These are phyloP conservation scores for Seriola quinqueradiata DNA, from an alignment of 2,113 vertebrate species.

Conservation along the genomic window DNA sequence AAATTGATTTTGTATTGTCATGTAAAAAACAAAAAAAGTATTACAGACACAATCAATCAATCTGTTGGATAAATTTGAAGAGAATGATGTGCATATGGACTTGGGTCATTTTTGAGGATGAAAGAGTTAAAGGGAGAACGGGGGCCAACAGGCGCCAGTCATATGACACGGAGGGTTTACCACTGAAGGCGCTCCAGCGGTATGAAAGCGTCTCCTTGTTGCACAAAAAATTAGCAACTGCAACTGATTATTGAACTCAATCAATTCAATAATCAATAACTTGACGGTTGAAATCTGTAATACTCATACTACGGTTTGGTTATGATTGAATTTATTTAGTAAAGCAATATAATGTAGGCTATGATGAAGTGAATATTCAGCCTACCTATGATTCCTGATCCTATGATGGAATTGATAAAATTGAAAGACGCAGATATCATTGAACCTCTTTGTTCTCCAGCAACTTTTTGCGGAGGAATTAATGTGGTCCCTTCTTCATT, in stretches of 20 bases:
- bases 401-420: slow-evolving; percentile 95
- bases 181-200: slow-evolving; percentile 27
- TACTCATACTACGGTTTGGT: neutral
- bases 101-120: slow-evolving; percentile 6
- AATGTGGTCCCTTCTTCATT: slow-evolving; percentile 83
- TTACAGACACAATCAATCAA: neutral
- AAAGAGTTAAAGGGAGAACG: slow-evolving; percentile 54
- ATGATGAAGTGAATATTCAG: neutral
- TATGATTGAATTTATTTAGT: neutral
- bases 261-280: too few relatives aligned
- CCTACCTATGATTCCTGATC: slow-evolving; percentile 93
- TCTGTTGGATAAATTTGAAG: neutral
- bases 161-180: slow-evolving; percentile 69
- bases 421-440: slow-evolving; percentile 91
- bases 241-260: neutral
- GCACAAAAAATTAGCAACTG: neutral
- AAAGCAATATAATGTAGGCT: neutral
- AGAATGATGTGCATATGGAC: neutral
- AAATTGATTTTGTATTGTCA: neutral
- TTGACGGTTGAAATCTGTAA: neutral
- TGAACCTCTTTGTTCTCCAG: slow-evolving; percentile 74
- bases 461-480: slow-evolving; percentile 71
- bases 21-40: neutral
- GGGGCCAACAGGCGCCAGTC: slow-evolving; percentile 67
- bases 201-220: slow-evolving; percentile 54